Conservation (phyloP, 2,113 vertebrate species). For the Falcunculus frontatus region DNA sequence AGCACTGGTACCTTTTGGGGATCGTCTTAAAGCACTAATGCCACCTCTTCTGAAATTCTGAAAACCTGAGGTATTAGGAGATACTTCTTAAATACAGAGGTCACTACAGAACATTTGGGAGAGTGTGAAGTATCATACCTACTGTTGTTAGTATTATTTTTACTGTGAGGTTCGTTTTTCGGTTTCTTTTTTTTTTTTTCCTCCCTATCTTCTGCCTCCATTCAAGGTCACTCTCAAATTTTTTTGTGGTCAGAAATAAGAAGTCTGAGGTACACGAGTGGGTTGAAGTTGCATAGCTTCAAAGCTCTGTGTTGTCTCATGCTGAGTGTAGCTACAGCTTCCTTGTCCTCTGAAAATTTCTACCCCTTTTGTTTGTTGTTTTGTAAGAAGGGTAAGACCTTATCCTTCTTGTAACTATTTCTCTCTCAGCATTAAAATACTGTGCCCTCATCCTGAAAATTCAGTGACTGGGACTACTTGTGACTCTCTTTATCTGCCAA, state of each 20-base stretch:
- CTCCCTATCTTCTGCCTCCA: background rate
- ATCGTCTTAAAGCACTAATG: background rate
- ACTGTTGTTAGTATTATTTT: background rate
- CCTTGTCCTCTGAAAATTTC: background rate
- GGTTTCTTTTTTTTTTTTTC: background rate
- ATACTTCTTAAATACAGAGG: background rate
- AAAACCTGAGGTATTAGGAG: background rate
- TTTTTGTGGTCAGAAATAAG: background rate
- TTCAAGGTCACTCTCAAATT: background rate
- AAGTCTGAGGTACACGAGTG: background rate
- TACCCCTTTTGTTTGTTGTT: background rate
- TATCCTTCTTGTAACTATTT: background rate
- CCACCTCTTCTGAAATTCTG: background rate
- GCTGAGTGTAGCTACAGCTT: background rate
- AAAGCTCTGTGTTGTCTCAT: background rate
- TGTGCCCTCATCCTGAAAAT: background rate
- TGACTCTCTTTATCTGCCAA: background rate
- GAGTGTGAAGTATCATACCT: background rate
- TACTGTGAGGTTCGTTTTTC: background rate
- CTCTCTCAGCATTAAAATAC: background rate
- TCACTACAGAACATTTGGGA: background rate
- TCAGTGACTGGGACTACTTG: background rate
- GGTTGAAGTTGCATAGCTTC: background rate
- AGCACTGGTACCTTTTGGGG: background rate
- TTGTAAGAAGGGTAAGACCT: background rate